phyloP scores from a whole-genome alignment of 2,113 vertebrate species.

The Sinocyclocheilus anophthalmus region DNA sequence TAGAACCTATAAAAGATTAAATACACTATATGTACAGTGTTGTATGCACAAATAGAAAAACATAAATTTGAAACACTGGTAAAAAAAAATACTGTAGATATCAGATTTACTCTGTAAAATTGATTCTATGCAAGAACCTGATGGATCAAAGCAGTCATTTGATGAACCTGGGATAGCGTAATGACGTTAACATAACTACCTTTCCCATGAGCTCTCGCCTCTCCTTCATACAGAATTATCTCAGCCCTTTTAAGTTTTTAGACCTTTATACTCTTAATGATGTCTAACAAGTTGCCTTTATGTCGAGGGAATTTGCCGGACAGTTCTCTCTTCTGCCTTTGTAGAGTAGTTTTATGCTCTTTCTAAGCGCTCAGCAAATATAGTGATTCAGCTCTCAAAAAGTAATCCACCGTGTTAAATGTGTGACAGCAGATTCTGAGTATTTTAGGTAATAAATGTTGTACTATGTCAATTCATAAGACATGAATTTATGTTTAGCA shows the following conservation, averaged over 20 bases:
- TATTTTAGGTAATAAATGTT: slow-evolving; percentile 7
- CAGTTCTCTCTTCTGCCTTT: not conserved
- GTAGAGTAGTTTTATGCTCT: not conserved
- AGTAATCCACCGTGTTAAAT: slow-evolving; percentile 2
- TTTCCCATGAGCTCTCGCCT: slow-evolving; percentile 13
- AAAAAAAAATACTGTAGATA: not conserved
- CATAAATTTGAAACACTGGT: slow-evolving; percentile 7
- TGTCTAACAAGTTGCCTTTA: slow-evolving; percentile 40
- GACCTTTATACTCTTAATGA: slow-evolving; percentile 46
- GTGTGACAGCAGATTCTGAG: not conserved
- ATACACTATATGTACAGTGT: not conserved
- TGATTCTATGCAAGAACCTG: slow-evolving; percentile 7
- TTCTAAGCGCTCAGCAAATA: not conserved
- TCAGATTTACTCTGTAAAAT: not conserved
- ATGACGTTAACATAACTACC: slow-evolving; percentile 53
- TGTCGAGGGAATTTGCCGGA: slow-evolving; percentile 14
- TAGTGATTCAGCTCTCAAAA: slow-evolving; percentile 2
- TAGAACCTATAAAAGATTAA: not conserved
- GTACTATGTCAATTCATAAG: slow-evolving; percentile 1
- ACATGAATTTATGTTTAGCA: slow-evolving; percentile 16
- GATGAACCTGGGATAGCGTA: slow-evolving; percentile 34
- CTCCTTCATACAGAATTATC: slow-evolving; percentile 36
- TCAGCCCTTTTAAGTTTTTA: slow-evolving; percentile 38
- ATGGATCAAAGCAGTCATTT: slow-evolving; percentile 49
- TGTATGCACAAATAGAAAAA: not conserved